phyloP scores from a whole-genome alignment of 2,888 invertebrate species.

The Ischnura elegans region DNA sequence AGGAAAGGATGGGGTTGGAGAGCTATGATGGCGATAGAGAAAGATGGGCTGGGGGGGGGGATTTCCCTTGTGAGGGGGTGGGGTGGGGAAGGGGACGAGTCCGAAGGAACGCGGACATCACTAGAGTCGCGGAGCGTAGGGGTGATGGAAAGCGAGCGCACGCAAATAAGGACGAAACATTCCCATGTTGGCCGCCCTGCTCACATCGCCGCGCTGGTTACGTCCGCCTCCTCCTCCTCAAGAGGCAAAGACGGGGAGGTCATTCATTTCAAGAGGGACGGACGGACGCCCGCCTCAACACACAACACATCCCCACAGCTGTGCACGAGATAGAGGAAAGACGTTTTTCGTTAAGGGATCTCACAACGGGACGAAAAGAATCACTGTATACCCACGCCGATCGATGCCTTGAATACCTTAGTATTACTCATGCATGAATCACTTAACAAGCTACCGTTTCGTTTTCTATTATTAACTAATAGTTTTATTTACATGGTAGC shows the following conservation, averaged over 20 bases:
- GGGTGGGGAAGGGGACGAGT: not conserved
- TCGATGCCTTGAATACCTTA: too few species aligned
- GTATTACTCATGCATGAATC: too few species aligned
- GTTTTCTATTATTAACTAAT: too few species aligned
- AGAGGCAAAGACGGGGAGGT: not conserved
- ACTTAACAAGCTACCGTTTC: too few species aligned
- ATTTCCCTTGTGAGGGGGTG: not conserved
- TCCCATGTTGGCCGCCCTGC: not conserved
- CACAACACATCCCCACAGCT: not conserved
- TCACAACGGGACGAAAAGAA: too few species aligned
- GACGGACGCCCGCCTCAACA: not conserved
- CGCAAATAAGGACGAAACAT: not conserved
- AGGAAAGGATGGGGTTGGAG: not conserved
- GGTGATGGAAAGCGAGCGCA: not conserved
- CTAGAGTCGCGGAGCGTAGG: too few species aligned
- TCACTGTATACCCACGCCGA: too few species aligned
- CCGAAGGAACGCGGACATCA: not conserved
- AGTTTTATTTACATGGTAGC: too few species aligned
- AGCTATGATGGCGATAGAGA: not conserved
- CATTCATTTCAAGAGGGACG: not conserved
- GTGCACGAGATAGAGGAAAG: not conserved
- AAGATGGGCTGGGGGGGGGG: not conserved
- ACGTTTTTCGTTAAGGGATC: too few species aligned
- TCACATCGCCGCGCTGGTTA: conserved; percentile 17
- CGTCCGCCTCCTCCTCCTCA: not conserved